Evolutionary conservation across 2,113 vertebrate species (phyloP).

Genomic region (Syrmaticus mikado): DNA sequence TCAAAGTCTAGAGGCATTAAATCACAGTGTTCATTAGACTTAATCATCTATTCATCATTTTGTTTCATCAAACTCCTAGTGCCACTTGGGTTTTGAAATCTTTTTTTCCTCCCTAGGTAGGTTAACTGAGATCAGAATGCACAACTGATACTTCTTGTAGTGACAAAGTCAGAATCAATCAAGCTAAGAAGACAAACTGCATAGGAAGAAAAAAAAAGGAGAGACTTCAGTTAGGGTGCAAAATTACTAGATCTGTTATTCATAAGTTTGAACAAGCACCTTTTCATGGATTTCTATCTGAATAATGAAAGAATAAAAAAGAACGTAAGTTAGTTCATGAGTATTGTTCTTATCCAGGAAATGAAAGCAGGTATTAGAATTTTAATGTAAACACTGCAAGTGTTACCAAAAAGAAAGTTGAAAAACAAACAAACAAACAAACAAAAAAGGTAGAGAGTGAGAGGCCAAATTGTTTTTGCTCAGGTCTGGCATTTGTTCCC

Average conservation of each 20-base stretch:
- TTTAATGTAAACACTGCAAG: neutral
- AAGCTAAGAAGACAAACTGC: conserved; percentile 22
- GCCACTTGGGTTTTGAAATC: neutral
- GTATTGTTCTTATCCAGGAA: neutral
- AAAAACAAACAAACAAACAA: neutral
- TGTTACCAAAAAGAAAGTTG: neutral
- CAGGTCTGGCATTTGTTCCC: neutral
- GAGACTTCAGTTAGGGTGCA: neutral
- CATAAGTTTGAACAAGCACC: neutral
- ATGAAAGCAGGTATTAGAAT: neutral
- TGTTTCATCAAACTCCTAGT: conserved; percentile 11
- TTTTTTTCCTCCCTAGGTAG: neutral
- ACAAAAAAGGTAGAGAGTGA: neutral
- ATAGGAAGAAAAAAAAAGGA: neutral
- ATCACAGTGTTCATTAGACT: conserved; percentile 18
- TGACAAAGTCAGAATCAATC: conserved; percentile 5
- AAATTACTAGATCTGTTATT: conserved; percentile 26
- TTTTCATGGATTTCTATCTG: conserved; percentile 1
- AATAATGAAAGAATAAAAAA: conserved; percentile 21
- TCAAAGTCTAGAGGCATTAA: neutral
- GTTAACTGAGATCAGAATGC: conserved; percentile 25
- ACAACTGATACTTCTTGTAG: neutral
- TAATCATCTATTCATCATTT: neutral
- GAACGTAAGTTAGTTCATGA: neutral
- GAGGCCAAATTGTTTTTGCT: neutral